A percentile compares a stretch with the other conserved stretches of the same genome.
phyloP scores from a whole-genome alignment of 2,888 invertebrate species.

The Heliconius cydno region DNA sequence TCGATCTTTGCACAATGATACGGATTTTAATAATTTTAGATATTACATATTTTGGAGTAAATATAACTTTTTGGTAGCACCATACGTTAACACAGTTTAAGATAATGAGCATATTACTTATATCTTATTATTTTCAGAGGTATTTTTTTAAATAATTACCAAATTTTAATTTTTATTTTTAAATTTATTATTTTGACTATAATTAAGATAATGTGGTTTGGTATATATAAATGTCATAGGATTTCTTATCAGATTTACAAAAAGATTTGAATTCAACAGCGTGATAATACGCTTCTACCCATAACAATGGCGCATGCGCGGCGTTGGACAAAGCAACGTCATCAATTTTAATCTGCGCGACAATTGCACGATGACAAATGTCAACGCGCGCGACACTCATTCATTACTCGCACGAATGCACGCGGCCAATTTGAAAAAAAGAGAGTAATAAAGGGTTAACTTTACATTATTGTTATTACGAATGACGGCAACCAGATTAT shows the following conservation, averaged over 20 bases:
- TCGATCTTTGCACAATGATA: constrained; percentile 59
- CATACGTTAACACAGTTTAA: neutral
- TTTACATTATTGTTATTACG: constrained; percentile 65
- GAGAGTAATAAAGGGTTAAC: constrained; percentile 81
- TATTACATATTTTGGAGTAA: neutral
- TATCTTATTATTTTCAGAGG: neutral
- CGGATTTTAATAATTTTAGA: constrained; percentile 30
- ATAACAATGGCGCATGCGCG: constrained; percentile 68
- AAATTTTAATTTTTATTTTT: neutral
- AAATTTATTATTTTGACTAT: neutral
- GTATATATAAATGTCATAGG: neutral
- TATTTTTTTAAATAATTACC: neutral
- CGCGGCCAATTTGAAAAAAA: constrained; percentile 67
- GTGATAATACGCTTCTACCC: constrained; percentile 65
- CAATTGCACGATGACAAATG: constrained; percentile 83
- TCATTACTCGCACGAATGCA: constrained; percentile 75
- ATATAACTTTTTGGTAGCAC: neutral
- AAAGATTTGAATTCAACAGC: constrained; percentile 60
- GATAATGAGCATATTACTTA: neutral
- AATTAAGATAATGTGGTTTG: neutral
- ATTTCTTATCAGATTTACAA: constrained; percentile 47
- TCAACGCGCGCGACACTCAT: constrained; percentile 77
- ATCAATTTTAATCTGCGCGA: constrained; percentile 83
- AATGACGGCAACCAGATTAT: constrained; percentile 67
- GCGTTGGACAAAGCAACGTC: constrained; percentile 77